Evolutionary conservation across 2,888 invertebrate species (phyloP).

Genomic region (Mantis religiosa): DNA sequence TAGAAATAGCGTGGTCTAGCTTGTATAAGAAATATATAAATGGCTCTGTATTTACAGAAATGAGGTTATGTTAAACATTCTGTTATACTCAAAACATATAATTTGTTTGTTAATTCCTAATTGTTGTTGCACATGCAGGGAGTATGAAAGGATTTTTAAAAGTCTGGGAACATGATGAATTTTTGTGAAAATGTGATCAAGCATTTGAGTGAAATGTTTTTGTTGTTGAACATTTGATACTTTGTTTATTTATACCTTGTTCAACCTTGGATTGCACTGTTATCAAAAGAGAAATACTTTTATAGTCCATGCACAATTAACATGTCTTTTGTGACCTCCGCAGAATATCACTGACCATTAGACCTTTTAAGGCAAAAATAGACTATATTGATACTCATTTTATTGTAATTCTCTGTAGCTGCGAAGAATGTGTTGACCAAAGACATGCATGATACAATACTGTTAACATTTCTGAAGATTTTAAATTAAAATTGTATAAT

Average conservation of each 20-base stretch:
- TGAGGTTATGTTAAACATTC: not conserved
- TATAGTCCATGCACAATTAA: no score
- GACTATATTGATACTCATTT: no score
- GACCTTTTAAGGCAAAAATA: no score
- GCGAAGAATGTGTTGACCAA: no score
- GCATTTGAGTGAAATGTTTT: not conserved
- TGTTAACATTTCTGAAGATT: no score
- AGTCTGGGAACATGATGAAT: not conserved
- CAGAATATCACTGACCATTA: no score
- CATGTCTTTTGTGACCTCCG: no score
- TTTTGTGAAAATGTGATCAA: not conserved
- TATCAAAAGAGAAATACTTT: not conserved
- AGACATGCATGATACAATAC: no score
- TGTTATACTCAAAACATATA: not conserved
- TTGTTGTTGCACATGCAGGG: not conserved
- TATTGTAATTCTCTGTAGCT: no score
- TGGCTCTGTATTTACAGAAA: not conserved
- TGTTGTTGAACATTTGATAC: not conserved
- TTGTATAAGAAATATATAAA: not conserved
- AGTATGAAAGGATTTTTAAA: not conserved
- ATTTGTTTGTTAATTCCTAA: not conserved
- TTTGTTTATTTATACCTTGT: not conserved
- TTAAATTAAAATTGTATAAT: no score
- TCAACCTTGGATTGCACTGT: not conserved
- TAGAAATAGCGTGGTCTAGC: not conserved